Evolutionary conservation across 64 coral and sea anemone genomes (phyloP).

Genomic region (Porites lutea): DNA sequence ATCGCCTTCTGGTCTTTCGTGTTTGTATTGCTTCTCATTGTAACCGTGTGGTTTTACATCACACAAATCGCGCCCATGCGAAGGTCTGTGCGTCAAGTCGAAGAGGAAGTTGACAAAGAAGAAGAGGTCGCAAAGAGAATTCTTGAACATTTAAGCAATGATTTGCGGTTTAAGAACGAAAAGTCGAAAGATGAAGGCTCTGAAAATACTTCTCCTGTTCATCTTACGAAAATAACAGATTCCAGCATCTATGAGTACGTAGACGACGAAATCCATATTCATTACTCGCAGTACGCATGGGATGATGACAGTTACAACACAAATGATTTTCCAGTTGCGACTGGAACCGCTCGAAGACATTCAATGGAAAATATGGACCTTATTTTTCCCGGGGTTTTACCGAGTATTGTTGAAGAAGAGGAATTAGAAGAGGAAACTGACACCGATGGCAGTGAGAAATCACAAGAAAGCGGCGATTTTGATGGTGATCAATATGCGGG

Average conservation of each 20-base stretch:
- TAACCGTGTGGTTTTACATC: conserved; percentile 77
- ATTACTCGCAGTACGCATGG: conserved; percentile 82
- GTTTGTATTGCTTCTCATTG: conserved; percentile 57
- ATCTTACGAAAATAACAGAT: conserved; percentile 1
- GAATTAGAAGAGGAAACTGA: conserved; percentile 60
- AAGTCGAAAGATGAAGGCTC: neutral
- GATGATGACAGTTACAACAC: conserved; percentile 29
- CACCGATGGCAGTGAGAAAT: conserved; percentile 27
- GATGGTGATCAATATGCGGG: neutral
- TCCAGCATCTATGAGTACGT: conserved; percentile 58
- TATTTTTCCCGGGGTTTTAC: conserved; percentile 85
- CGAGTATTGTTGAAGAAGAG: conserved; percentile 83
- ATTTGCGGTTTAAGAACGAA: conserved; percentile 26
- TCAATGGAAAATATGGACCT: conserved; percentile 97
- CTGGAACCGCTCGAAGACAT: conserved; percentile 48
- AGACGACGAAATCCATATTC: conserved; percentile 83
- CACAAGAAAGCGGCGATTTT: neutral
- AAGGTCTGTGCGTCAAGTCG: conserved; percentile 10
- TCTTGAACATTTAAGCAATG: conserved; percentile 42
- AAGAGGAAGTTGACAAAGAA: conserved; percentile 54
- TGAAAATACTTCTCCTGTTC: neutral
- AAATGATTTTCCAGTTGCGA: neutral
- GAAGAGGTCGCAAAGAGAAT: conserved; percentile 54
- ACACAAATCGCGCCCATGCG: conserved; percentile 56
- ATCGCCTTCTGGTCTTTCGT: conserved; percentile 52